These are phyloP conservation scores for Anoplius nigerrimus DNA, from an alignment of 2,888 invertebrate genomes.

Conservation along the genomic window DNA sequence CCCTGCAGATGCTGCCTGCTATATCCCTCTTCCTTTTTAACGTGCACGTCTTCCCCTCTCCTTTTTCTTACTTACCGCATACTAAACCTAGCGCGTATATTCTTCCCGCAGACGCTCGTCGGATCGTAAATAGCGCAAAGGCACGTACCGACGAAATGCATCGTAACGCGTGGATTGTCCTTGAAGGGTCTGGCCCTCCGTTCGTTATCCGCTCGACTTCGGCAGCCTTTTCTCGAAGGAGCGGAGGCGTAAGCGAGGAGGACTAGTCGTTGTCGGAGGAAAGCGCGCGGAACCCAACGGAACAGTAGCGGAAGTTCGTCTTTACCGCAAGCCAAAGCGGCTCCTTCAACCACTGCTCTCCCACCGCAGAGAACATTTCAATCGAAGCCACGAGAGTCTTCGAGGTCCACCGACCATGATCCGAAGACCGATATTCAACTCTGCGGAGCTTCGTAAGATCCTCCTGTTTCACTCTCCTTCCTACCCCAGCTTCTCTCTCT, in stretches of 20 bases:
- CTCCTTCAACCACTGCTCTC: constrained; percentile 24
- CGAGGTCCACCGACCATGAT: constrained; percentile 50
- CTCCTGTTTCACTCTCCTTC: neutral
- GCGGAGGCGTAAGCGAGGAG: too few species aligned
- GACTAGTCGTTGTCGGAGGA: constrained; percentile 9
- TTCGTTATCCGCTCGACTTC: too few species aligned
- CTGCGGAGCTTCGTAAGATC: constrained; percentile 36
- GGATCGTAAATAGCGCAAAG: too few species aligned
- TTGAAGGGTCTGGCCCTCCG: too few species aligned
- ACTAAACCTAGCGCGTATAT: too few species aligned
- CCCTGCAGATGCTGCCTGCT: constrained; percentile 21
- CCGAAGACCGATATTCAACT: constrained; percentile 50
- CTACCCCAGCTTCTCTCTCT: neutral
- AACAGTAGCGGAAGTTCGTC: constrained; percentile 43
- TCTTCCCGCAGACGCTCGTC: too few species aligned
- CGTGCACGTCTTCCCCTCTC: too few species aligned
- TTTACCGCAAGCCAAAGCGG: constrained; percentile 37
- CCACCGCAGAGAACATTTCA: constrained; percentile 47
- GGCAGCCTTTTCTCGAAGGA: too few species aligned
- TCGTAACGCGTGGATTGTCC: too few species aligned
- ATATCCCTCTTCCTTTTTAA: too few species aligned
- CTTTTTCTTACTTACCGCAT: too few species aligned
- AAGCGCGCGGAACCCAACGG: constrained; percentile 30
- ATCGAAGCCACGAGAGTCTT: constrained; percentile 50
- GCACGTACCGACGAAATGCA: too few species aligned